Evolutionary conservation across 1,140 invertebrate genomes (phyloP).

Genomic region (Helicoverpa armigera): DNA sequence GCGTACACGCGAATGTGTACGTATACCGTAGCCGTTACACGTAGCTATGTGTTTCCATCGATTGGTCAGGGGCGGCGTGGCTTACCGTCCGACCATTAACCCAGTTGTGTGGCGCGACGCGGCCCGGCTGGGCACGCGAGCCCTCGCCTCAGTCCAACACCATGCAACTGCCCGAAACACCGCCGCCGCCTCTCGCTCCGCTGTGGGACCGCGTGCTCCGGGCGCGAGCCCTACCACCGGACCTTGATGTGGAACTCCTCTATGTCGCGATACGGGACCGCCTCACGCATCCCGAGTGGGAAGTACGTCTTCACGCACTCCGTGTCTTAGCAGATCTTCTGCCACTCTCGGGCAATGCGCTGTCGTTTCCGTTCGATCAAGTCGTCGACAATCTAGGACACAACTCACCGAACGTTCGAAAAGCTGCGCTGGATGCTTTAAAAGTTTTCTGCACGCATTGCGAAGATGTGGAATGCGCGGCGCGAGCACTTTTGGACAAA

Average conservation of each 20-base stretch:
- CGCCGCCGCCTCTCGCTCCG: slow-evolving; percentile 88
- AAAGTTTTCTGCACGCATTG: slow-evolving; percentile 90
- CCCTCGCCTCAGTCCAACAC: slow-evolving; percentile 69
- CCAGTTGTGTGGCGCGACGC: slow-evolving; percentile 80
- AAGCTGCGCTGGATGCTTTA: slow-evolving; percentile 90
- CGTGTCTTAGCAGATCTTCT: slow-evolving; percentile 91
- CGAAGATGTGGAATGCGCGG: slow-evolving; percentile 87
- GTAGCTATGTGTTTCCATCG: slow-evolving; percentile 69
- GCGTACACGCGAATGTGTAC: slow-evolving; percentile 33
- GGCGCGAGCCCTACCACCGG: slow-evolving; percentile 87
- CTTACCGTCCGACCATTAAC: slow-evolving; percentile 84
- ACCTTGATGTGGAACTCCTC: slow-evolving; percentile 88
- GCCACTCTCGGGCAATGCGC: slow-evolving; percentile 88
- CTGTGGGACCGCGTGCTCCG: slow-evolving; percentile 92
- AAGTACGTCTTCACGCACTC: slow-evolving; percentile 92
- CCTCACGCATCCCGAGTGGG: slow-evolving; percentile 92
- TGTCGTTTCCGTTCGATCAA: slow-evolving; percentile 90
- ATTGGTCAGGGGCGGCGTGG: slow-evolving; percentile 80
- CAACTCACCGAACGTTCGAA: slow-evolving; percentile 91
- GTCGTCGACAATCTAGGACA: slow-evolving; percentile 92
- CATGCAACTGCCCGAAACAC: slow-evolving; percentile 82
- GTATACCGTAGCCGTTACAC: slow-evolving; percentile 27
- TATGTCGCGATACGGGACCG: slow-evolving; percentile 90
- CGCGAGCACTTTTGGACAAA: slow-evolving; percentile 88
- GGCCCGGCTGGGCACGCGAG: slow-evolving; percentile 76